A percentile compares a stretch with the other conserved stretches of the same genome.
phyloP scores from a whole-genome alignment of 2,797 vertebrate genomes.

The Nyctibius grandis region DNA sequence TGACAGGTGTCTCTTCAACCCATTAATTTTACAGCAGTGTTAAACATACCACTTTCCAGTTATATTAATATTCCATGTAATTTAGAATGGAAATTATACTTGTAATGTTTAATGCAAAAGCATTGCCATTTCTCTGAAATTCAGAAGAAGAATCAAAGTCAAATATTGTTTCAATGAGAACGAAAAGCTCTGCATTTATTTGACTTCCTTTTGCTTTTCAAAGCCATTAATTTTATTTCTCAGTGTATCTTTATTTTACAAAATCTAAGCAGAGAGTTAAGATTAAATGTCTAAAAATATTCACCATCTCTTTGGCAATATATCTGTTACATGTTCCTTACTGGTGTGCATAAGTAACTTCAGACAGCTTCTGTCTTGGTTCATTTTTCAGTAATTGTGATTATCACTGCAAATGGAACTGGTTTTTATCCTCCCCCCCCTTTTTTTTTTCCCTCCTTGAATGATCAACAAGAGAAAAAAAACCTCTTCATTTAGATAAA shows the following conservation, averaged over 20 bases:
- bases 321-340: background rate
- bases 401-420: background rate
- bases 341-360: background rate
- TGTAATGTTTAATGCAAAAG: background rate
- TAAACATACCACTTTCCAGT: background rate
- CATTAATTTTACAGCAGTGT: background rate
- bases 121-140: background rate
- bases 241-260: background rate
- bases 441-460: background rate
- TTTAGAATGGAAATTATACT: background rate
- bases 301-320: background rate
- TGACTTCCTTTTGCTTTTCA: background rate
- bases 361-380: background rate
- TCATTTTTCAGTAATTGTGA: background rate
- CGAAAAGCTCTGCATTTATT: background rate
- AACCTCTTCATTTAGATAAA: background rate
- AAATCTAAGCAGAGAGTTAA: background rate
- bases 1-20: background rate
- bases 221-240: background rate
- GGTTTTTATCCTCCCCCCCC: accelerated
- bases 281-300: background rate
- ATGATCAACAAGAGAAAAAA: background rate
- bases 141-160: background rate
- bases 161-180: background rate
- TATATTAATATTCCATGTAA: background rate